A percentile compares a stretch with the other conserved stretches of the same genome.
Conservation (phyloP, 1,140 invertebrate species). For the Drosophila nikananu region DNA sequence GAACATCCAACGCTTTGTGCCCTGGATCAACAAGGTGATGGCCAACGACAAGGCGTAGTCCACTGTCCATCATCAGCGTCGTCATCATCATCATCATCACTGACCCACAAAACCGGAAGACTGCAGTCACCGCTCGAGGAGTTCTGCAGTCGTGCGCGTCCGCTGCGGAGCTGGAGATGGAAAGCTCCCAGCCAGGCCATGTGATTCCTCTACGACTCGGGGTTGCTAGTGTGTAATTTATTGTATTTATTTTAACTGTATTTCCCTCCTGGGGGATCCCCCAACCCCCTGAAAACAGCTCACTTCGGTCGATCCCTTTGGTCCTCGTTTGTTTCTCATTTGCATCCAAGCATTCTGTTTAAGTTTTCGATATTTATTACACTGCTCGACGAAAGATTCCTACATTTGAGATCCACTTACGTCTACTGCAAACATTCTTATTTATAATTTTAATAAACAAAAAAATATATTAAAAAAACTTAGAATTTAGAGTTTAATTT, state of each 20-base stretch:
- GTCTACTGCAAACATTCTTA: slow-evolving; percentile 30
- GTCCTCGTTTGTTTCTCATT: slow-evolving; percentile 25
- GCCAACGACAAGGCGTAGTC: slow-evolving; percentile 82
- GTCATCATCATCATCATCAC: slow-evolving; percentile 1
- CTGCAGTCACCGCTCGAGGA: slow-evolving; percentile 63
- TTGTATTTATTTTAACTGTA: slow-evolving; percentile 68
- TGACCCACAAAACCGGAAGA: slow-evolving; percentile 40
- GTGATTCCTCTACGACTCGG: slow-evolving; percentile 83
- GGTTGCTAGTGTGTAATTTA: slow-evolving; percentile 79
- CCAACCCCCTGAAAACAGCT: slow-evolving; percentile 3
- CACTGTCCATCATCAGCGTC: neutral
- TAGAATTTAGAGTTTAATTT: too few relatives aligned
- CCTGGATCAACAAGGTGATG: slow-evolving; percentile 95
- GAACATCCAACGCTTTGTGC: slow-evolving; percentile 95
- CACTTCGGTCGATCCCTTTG: slow-evolving; percentile 9
- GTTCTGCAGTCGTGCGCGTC: slow-evolving; percentile 50
- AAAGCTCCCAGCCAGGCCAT: slow-evolving; percentile 70
- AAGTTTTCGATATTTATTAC: slow-evolving; percentile 65
- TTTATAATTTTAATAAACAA: slow-evolving; percentile 41
- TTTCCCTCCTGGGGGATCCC: neutral
- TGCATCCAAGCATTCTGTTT: slow-evolving; percentile 33
- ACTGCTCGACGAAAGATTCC: slow-evolving; percentile 25
- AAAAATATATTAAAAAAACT: too few relatives aligned
- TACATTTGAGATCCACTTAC: slow-evolving; percentile 44
- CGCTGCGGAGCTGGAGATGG: slow-evolving; percentile 18